phyloP scores from a whole-genome alignment of 2,888 invertebrate genomes.

The Pogonocherus hispidulus region DNA sequence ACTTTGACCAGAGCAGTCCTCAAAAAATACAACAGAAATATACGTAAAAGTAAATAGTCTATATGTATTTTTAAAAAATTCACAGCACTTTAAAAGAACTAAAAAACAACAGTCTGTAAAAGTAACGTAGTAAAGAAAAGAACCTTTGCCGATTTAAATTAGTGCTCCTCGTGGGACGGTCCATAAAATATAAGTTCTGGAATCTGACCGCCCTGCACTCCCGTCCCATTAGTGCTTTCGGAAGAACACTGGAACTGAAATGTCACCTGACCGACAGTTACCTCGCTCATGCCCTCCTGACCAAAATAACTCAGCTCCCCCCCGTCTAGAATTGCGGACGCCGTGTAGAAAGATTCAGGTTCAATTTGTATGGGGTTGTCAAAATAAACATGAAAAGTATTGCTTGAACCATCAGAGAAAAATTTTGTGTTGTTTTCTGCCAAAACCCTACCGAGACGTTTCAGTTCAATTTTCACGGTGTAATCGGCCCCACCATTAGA shows the following conservation, averaged over 20 bases:
- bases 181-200: slow-evolving; percentile 97
- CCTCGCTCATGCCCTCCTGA: slow-evolving; percentile 96
- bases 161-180: slow-evolving; percentile 74
- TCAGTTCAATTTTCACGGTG: slow-evolving; percentile 93
- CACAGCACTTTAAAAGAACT: slow-evolving; percentile 56
- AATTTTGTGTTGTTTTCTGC: slow-evolving; percentile 95
- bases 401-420: slow-evolving; percentile 96
- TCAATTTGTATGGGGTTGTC: slow-evolving; percentile 89
- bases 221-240: slow-evolving; percentile 97
- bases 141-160: slow-evolving; percentile 27
- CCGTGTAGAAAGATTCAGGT: slow-evolving; percentile 94
- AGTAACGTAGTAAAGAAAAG: slow-evolving; percentile 28
- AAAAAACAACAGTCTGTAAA: slow-evolving; percentile 37
- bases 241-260: slow-evolving; percentile 98
- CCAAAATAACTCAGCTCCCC: slow-evolving; percentile 96
- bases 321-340: slow-evolving; percentile 95
- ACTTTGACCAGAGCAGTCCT: too few species aligned
- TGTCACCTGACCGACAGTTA: slow-evolving; percentile 91
- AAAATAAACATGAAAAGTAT: slow-evolving; percentile 92
- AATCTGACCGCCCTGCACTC: slow-evolving; percentile 97
- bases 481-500: slow-evolving; percentile 97
- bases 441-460: slow-evolving; percentile 87
- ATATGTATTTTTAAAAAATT: slow-evolving; percentile 41
- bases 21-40: slow-evolving; percentile 31
- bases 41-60: slow-evolving; percentile 45